Percentiles rank a stretch among this genome's conserved stretches.
phyloP scores from a whole-genome alignment of 2,888 invertebrate species.

The Meandrusa payeni region DNA sequence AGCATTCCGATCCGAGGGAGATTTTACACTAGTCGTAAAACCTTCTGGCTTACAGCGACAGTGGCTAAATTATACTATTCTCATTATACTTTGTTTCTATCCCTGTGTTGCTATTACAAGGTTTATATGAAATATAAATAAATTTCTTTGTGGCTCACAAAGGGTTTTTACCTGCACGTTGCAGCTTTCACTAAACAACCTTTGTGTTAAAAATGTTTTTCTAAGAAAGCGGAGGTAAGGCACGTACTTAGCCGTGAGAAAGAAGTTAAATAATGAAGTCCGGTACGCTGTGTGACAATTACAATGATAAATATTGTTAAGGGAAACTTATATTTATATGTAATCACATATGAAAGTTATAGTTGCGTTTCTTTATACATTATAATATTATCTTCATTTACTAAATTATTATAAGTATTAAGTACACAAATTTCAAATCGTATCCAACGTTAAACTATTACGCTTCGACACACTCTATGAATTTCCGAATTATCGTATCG shows the following conservation, averaged over 20 bases:
- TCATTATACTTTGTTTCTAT: neutral
- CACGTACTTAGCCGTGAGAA: slow-evolving; percentile 19
- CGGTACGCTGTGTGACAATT: slow-evolving; percentile 1
- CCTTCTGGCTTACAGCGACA: too few species aligned
- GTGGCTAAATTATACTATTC: too few species aligned
- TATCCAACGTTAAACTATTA: too few species aligned
- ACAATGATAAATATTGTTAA: slow-evolving; percentile 15
- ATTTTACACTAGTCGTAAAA: too few species aligned
- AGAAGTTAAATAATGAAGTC: slow-evolving; percentile 15
- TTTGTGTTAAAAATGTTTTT: slow-evolving; percentile 22
- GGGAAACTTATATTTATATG: neutral
- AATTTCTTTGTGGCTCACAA: slow-evolving; percentile 4
- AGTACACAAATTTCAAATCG: too few species aligned
- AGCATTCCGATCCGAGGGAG: too few species aligned
- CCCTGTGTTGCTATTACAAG: neutral
- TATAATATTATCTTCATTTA: too few species aligned
- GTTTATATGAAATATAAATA: slow-evolving; percentile 7
- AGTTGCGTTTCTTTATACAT: too few species aligned
- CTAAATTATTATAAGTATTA: too few species aligned
- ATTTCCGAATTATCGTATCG: too few species aligned
- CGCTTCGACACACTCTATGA: too few species aligned
- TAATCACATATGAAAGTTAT: too few species aligned
- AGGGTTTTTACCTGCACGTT: slow-evolving; percentile 21
- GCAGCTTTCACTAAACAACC: slow-evolving; percentile 19
- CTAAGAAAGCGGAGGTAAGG: slow-evolving; percentile 21